Evolutionary conservation across 2,113 vertebrate genomes (phyloP), one percentile per base, ranked within the genome.

Genomic region (Formicarius rufipectus): DNA sequence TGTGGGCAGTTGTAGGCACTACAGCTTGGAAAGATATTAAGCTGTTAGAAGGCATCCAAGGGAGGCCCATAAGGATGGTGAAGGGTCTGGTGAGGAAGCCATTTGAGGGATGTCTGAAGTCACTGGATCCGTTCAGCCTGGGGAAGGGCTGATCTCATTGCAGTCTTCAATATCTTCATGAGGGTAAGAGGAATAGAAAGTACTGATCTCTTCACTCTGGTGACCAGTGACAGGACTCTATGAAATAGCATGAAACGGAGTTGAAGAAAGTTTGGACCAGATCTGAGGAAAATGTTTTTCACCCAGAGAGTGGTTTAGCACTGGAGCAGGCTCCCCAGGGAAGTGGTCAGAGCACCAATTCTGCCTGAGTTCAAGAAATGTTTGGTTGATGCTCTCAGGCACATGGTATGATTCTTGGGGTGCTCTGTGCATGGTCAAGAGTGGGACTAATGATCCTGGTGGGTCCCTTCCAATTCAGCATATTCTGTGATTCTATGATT

Each of bases 1-100:
- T 49, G 42, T 11, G 39, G 20, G 7, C 15, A 58, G 10, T 0
- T 58, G 0, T 49, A 42, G 6, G 10, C 30, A 10, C 35, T 3
- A 8, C 20, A 49, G 1, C 25, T 8, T 35, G 35, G n/a, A 58
- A 11, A 56, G 14, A 40, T 10, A 30, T 10, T 30, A 42, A 58
- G 13, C 31, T 42, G 2, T 35, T 31, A 58, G 24, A 25, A 6
- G 40, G 2, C 31, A 16, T 31, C 30, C 25, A 50, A 31, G 35
- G 35, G 30, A 42, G 8, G 12, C 10, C 10, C 16, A 42, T 12
- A 12, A 58, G 15, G 25, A 49, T 16, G 20, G 10, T 35, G 52
- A 67, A 59, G 6, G 8, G 5, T 21, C 44, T 67, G 20, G 12
- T n/a, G 44, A 2, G 4, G 13, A 76, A 58, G 7, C 31, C 3